Percentiles rank a stretch among this genome's conserved stretches.
phyloP scores from a whole-genome alignment of 1,140 invertebrate genomes.

The Himalopsyche phryganea region DNA sequence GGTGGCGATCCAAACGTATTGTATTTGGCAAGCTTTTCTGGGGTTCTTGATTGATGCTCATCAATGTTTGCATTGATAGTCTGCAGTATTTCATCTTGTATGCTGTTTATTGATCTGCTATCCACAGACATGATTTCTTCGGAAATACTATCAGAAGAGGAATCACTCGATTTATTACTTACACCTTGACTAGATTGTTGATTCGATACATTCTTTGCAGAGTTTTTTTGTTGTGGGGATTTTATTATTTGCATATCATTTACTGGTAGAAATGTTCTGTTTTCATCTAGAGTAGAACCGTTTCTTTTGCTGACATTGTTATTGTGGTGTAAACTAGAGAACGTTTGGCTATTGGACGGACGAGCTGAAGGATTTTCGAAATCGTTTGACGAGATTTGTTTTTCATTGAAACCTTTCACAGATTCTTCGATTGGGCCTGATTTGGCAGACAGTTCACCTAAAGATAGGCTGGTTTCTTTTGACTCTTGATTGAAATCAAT shows the following conservation, averaged over 20 bases:
- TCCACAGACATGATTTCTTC: constrained; percentile 26
- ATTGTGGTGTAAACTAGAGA: too few relatives aligned
- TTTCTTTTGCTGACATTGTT: too few relatives aligned
- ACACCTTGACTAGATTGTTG: background rate
- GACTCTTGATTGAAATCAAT: background rate
- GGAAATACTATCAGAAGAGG: constrained; percentile 22
- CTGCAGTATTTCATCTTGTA: background rate
- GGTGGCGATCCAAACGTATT: constrained; percentile 3
- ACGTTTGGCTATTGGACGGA: too few relatives aligned
- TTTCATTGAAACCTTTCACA: background rate
- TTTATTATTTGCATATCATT: too few relatives aligned
- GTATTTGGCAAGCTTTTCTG: background rate
- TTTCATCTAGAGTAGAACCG: too few relatives aligned
- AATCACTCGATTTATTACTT: background rate
- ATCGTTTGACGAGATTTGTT: too few relatives aligned
- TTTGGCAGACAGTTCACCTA: background rate
- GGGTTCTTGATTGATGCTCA: too few relatives aligned
- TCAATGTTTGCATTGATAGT: background rate
- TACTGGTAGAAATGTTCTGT: too few relatives aligned
- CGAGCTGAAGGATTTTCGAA: too few relatives aligned
- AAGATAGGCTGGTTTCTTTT: background rate
- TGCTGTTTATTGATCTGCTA: background rate
- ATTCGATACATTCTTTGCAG: too few relatives aligned
- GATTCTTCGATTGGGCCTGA: background rate
- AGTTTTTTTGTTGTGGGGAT: too few relatives aligned